Evolutionary conservation across 2,888 invertebrate species (phyloP), one percentile per base, ranked within the genome.

Genomic region (Prosopocoilus inquinatus): DNA sequence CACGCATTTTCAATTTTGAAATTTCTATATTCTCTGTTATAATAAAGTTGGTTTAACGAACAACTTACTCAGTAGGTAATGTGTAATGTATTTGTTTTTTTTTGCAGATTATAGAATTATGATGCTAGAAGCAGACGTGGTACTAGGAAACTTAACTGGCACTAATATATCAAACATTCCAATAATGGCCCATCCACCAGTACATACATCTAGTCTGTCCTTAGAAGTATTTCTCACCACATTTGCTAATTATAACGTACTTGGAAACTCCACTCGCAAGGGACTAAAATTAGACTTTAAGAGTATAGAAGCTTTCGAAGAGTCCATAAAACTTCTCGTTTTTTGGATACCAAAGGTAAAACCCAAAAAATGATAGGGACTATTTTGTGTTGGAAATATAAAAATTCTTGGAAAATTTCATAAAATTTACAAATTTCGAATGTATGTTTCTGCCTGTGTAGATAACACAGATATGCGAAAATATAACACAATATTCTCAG

Each of bases 271-370:
- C 67, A 79, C 79, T 39, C 72, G 72, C 7, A 93, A 91, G 72
- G 94, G 94, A 0, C 84, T 94, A 1, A 96, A 96, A 73, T 78
- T 96, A 43, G 94, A 95, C 76, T 94, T 95, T 71, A 95, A 95
- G 75, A 82, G 84, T 1, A 85, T 87, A 41, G 88, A 88, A 44
- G 90, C 88, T 0, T 89, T 88, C 68, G 80, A 83, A 53, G 78
- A 77, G 36, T 83, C 89, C 2, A 8, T 28, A 3, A 28, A 3
- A 4, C 20, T 28, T 28, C 20, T 28, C 20, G 20, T 28, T 28
- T 28, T 5, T 28, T 28, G 20, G 20, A 7, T 28, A 28, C 20
- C 20, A 28, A 28, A 28, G 20, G 20, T 28, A 28, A 28, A 28
- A 28, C 5, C 20, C 20, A 28, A n/a, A n/a, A n/a, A n/a, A n/a